Evolutionary conservation across 2,797 vertebrate genomes (phyloP).

Genomic region (Columba guinea): DNA sequence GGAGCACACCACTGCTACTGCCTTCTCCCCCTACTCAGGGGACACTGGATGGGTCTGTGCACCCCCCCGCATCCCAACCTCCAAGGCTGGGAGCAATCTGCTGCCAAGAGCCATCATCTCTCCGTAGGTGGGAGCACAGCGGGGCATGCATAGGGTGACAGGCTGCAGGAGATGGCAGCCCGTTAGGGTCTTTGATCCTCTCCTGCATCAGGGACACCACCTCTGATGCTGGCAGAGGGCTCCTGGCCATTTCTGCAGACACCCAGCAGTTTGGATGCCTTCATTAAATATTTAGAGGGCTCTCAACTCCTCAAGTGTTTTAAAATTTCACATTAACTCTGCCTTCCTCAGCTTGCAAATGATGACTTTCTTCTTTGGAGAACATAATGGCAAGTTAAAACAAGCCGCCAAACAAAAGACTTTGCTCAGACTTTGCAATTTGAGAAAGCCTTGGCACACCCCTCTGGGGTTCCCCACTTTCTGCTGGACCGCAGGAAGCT

Average conservation of each 20-base stretch:
- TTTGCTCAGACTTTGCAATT: not conserved
- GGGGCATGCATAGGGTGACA: rapidly evolving
- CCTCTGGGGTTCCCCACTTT: not conserved
- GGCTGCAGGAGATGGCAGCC: not conserved
- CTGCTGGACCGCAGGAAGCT: not conserved
- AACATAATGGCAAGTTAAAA: conserved; percentile 33
- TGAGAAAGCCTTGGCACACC: not conserved
- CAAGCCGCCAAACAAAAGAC: not conserved
- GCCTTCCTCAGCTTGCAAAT: conserved; percentile 16
- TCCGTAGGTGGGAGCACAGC: not conserved
- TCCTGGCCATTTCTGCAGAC: not conserved
- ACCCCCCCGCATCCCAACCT: rapidly evolving
- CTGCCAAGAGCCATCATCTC: not conserved
- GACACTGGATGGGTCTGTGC: not conserved
- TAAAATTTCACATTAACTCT: conserved; percentile 56
- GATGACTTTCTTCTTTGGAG: conserved; percentile 28
- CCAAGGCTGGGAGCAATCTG: not conserved
- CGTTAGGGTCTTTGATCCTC: not conserved
- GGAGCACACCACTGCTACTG: not conserved
- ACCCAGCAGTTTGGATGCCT: not conserved
- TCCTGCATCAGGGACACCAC: not conserved
- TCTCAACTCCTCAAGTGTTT: conserved; percentile 51
- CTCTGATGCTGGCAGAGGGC: conserved; percentile 1
- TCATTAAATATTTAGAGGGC: conserved; percentile 62
- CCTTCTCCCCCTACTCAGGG: not conserved